Evolutionary conservation across 2,797 vertebrate species (phyloP).

Genomic region (Melanotaenia nigrans): DNA sequence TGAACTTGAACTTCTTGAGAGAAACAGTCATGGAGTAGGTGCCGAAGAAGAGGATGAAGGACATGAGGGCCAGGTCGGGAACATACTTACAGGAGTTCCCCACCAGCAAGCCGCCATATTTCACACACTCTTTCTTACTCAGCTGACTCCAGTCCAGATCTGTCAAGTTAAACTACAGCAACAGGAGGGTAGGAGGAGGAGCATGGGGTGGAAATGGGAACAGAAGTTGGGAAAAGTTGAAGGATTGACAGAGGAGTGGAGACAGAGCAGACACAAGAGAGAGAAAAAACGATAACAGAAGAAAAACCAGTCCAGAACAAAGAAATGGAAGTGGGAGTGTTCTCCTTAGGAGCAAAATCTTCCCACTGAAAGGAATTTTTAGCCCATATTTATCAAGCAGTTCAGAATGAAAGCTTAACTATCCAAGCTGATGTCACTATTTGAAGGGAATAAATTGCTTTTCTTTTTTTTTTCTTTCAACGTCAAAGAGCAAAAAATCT

Average conservation of each 20-base stretch:
- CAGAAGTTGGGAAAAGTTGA: neutral
- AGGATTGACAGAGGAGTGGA: neutral
- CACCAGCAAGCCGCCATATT: slow-evolving; percentile 90
- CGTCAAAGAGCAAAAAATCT: too few relatives aligned
- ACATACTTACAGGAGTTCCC: slow-evolving; percentile 92
- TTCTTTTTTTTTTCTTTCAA: too few relatives aligned
- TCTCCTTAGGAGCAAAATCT: too few relatives aligned
- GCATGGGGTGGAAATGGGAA: neutral
- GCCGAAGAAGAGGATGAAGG: slow-evolving; percentile 98
- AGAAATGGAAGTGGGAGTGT: neutral
- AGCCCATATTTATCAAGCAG: too few relatives aligned
- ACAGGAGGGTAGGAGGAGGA: neutral
- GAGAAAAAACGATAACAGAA: slow-evolving; percentile 51
- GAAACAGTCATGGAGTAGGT: slow-evolving; percentile 96
- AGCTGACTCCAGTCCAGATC: slow-evolving; percentile 96
- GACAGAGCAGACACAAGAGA: slow-evolving; percentile 17
- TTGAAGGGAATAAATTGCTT: too few relatives aligned
- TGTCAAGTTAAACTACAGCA: slow-evolving; percentile 91
- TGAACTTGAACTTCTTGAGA: slow-evolving; percentile 98
- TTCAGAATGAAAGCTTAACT: too few relatives aligned
- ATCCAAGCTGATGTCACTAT: too few relatives aligned
- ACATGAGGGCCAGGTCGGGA: slow-evolving; percentile 96
- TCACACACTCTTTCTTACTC: slow-evolving; percentile 95
- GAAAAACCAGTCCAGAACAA: slow-evolving; percentile 34
- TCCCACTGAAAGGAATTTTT: neutral